phyloP scores from a whole-genome alignment of 2,113 vertebrate species.

The Petromus typicus region DNA sequence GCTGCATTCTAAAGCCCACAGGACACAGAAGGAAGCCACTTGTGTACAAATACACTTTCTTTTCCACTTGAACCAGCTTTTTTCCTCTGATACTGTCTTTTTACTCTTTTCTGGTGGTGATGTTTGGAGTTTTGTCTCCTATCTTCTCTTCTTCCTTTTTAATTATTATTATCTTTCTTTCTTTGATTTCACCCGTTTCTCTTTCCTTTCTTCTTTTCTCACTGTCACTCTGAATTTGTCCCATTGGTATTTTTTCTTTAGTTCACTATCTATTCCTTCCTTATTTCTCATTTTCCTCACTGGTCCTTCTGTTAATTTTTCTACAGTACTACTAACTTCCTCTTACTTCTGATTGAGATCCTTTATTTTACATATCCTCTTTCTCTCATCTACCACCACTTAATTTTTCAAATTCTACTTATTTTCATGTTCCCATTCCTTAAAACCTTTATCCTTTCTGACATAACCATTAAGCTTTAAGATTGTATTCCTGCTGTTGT shows the following conservation, averaged over 20 bases:
- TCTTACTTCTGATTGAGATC: background rate
- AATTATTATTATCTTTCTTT: background rate
- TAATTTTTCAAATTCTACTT: background rate
- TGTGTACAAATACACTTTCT: background rate
- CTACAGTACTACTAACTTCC: background rate
- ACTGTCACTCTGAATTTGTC: background rate
- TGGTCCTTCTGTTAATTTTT: background rate
- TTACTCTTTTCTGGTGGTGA: background rate
- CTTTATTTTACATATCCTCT: background rate
- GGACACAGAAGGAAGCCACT: background rate
- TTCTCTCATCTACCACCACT: background rate
- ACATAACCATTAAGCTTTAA: background rate
- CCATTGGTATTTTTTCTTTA: background rate
- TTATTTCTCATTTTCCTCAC: background rate
- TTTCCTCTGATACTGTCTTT: background rate
- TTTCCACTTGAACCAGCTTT: background rate
- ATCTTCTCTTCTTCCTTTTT: background rate
- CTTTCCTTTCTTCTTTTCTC: background rate
- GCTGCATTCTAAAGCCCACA: background rate
- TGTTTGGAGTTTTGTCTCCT: background rate
- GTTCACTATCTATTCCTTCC: background rate
- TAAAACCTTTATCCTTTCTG: background rate
- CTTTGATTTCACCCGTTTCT: background rate
- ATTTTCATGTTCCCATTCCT: background rate
- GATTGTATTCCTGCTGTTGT: too few species aligned